Conservation (phyloP, 2,797 vertebrate species). For the Aulostomus chinensis region DNA sequence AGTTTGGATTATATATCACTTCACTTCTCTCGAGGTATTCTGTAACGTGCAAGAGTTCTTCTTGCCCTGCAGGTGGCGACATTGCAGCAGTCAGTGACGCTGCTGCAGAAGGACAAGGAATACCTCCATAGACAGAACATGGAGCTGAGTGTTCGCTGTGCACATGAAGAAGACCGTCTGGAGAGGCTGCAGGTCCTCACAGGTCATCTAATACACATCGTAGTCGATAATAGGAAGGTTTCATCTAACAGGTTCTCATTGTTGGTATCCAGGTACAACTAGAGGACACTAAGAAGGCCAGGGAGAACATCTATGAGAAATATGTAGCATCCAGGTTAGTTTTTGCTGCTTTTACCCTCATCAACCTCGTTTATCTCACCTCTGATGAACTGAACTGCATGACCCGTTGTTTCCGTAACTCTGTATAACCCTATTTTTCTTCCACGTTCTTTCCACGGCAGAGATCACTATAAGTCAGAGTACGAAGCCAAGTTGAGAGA, state of each 20-base stretch:
- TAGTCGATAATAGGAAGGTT: not conserved
- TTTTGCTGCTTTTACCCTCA: constrained; percentile 10
- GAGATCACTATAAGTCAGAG: constrained; percentile 93
- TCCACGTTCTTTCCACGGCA: constrained; percentile 49
- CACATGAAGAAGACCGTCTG: constrained; percentile 91
- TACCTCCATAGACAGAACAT: constrained; percentile 93
- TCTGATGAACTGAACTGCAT: not conserved
- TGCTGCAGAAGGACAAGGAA: constrained; percentile 97
- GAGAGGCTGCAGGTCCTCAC: constrained; percentile 85
- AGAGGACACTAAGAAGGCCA: constrained; percentile 91
- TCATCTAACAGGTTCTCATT: not conserved
- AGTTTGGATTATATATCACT: too few relatives aligned
- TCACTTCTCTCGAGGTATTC: not conserved
- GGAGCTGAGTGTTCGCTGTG: constrained; percentile 92
- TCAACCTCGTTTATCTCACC: not conserved
- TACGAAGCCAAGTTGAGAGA: constrained; percentile 91
- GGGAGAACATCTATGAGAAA: constrained; percentile 96
- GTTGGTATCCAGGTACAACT: constrained; percentile 80
- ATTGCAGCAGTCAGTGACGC: constrained; percentile 88
- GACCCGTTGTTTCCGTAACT: too few relatives aligned
- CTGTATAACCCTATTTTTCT: too few relatives aligned
- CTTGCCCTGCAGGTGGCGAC: constrained; percentile 80
- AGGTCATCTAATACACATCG: not conserved
- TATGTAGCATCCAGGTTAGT: constrained; percentile 91
- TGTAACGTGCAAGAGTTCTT: too few relatives aligned